Evolutionary conservation across 2,888 invertebrate genomes (phyloP), one percentile per base, ranked within the genome.

Genomic region (Mystacides longicornis): DNA sequence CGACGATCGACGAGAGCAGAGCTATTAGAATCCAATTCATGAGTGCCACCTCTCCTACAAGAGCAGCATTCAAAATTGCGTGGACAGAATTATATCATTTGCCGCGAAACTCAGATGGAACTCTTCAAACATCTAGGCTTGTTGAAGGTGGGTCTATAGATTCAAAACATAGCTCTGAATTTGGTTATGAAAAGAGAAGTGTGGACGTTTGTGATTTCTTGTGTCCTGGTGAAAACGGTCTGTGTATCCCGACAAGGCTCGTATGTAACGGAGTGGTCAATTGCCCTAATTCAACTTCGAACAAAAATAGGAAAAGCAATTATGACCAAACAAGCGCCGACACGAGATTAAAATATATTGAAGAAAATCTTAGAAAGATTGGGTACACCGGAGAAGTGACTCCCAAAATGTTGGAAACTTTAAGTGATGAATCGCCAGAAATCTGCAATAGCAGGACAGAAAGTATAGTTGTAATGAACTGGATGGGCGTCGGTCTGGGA

Each of bases 31-130:
- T 88, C 56, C 86, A 87, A 51, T 88, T 87, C 59, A 85, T 84
- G 1, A 82, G 82, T 1, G 87, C 88, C 42, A 82, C 87, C 0
- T 87, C 88, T 60, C 89, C 92, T 0, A 89, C 91, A 0, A 78
- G 88, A 57, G 89, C 91, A 9, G 86, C 89, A 11, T 93, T 93
- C 67, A 90, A 91, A 67, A 85, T 93, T 31, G 89, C 88, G 14
- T 93, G 93, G 93, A 93, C 92, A 2, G 93, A 93, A 64, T 77
- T 93, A 42, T 90, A 85, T 67, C 92, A 92, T 69, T 73, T 93
- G 63, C 92, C 92, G 0, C 81, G 90, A 62, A 91, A 91, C 69
- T 82, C 85, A 19, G 89, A 90, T 63, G 92, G 91, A 1, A 84
- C 85, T 21, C 69, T 87, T 33, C 87, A 88, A 78, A 87, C 88